Evolutionary conservation across 2,888 invertebrate genomes (phyloP).

Genomic region (Drosophila multiciliata): DNA sequence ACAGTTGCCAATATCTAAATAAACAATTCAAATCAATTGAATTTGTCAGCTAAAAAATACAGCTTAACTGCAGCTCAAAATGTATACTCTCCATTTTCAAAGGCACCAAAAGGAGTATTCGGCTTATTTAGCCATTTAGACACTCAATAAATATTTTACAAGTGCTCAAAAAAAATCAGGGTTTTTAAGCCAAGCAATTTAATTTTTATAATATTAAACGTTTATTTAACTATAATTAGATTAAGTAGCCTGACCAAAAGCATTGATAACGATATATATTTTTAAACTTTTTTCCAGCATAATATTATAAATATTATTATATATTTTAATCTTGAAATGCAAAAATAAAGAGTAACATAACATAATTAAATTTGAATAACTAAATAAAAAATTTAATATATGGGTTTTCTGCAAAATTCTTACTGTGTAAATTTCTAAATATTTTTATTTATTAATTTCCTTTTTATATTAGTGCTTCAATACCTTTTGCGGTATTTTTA

Average conservation of each 20-base stretch:
- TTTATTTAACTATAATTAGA: background rate
- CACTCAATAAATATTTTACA: background rate
- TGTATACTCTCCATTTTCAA: background rate
- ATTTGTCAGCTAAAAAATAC: conserved; percentile 28
- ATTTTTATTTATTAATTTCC: background rate
- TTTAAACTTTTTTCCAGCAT: background rate
- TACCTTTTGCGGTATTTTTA: background rate
- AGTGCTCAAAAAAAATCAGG: background rate
- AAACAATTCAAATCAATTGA: conserved; percentile 32
- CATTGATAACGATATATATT: background rate
- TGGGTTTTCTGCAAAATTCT: background rate
- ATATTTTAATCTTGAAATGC: accelerated
- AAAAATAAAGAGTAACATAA: background rate
- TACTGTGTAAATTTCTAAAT: background rate
- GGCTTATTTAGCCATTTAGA: background rate
- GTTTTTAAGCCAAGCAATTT: background rate
- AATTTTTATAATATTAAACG: background rate
- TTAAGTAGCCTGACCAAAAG: background rate
- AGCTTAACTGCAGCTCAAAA: conserved; percentile 1
- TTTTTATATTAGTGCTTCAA: background rate
- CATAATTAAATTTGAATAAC: background rate
- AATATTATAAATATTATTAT: too few species aligned
- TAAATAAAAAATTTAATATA: background rate
- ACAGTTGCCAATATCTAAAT: conserved; percentile 33
- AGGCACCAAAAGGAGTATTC: background rate